These are phyloP conservation scores for Papilio protenor DNA, from an alignment of 2,888 invertebrate species.

Conservation along the genomic window DNA sequence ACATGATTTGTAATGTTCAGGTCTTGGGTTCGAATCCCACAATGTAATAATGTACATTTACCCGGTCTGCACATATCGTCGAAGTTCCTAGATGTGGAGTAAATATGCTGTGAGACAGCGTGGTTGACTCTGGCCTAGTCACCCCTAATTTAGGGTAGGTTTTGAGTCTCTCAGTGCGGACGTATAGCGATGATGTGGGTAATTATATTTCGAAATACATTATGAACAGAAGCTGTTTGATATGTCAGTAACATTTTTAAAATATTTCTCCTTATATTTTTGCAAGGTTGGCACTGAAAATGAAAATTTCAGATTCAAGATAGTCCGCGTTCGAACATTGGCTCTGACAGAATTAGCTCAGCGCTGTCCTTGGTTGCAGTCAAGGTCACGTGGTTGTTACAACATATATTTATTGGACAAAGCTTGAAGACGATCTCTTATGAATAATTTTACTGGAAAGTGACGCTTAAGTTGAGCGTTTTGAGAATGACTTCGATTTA, in stretches of 20 bases:
- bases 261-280: neutral
- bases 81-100: too few relatives aligned
- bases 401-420: neutral
- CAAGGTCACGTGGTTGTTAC: constrained; percentile 2
- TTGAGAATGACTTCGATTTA: neutral
- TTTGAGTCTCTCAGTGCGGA: too few relatives aligned
- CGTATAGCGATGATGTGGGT: too few relatives aligned
- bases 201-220: neutral
- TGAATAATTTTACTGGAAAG: neutral
- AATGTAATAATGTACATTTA: too few relatives aligned
- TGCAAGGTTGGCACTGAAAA: constrained; percentile 23
- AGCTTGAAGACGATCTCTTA: neutral
- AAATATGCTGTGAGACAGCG: too few relatives aligned
- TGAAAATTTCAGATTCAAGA: constrained; percentile 4
- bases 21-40: too few relatives aligned
- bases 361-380: constrained; percentile 17
- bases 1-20: too few relatives aligned
- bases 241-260: neutral
- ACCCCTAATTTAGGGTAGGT: too few relatives aligned
- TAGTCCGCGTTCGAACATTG: constrained; percentile 14
- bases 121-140: too few relatives aligned
- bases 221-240: neutral
- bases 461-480: neutral
- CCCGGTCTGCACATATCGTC: too few relatives aligned
- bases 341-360: neutral